phyloP scores from a whole-genome alignment of 2,113 vertebrate genomes.

The Phaetusa simplex region DNA sequence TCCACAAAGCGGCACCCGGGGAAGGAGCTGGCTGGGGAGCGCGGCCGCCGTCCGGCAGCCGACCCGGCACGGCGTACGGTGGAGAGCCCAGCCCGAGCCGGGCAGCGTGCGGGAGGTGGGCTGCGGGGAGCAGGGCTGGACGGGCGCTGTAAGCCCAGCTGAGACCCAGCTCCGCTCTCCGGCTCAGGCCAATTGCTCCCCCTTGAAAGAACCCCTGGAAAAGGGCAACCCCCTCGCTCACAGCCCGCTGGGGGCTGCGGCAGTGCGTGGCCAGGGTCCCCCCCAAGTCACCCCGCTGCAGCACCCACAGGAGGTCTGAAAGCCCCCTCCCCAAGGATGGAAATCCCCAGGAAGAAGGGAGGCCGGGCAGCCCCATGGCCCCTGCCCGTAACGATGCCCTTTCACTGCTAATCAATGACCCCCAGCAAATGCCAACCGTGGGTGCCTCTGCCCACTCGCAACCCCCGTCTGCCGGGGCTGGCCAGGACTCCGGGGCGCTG shows the following conservation, averaged over 20 bases:
- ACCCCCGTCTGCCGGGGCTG: not conserved
- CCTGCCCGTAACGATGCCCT: not conserved
- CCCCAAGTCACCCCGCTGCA: not conserved
- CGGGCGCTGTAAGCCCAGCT: not conserved
- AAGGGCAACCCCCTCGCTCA: not conserved
- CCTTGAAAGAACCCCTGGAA: not conserved
- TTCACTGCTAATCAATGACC: rapidly evolving
- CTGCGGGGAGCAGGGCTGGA: not conserved
- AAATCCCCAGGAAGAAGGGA: not conserved
- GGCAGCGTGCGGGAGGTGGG: not conserved
- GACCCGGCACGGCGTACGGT: rapidly evolving
- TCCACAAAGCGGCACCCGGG: rapidly evolving
- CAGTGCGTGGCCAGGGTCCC: not conserved
- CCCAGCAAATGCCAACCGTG: rapidly evolving
- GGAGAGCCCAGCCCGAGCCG: not conserved
- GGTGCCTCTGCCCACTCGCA: not conserved
- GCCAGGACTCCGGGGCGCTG: rapidly evolving
- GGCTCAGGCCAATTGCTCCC: not conserved
- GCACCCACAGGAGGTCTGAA: not conserved
- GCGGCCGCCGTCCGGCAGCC: rapidly evolving
- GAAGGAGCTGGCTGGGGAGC: not conserved
- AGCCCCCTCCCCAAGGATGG: not conserved
- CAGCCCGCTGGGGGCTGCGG: not conserved
- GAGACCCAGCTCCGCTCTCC: not conserved
- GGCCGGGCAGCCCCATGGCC: not conserved